Percentiles rank a stretch among this genome's conserved stretches.
Evolutionary conservation across 2,888 invertebrate genomes (phyloP).

Genomic region (Caradrina clavipalpis): DNA sequence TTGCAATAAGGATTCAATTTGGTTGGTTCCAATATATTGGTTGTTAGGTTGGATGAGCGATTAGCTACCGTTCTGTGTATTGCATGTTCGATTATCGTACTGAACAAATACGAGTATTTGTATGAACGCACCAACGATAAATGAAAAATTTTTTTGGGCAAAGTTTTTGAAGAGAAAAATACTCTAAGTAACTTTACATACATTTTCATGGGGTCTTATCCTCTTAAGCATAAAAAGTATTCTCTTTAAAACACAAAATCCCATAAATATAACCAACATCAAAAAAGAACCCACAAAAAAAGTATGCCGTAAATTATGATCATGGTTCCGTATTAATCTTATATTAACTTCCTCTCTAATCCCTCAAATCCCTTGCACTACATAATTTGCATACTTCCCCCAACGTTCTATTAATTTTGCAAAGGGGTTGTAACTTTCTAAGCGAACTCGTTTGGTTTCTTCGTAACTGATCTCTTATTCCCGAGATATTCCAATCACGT

Average conservation of each 20-base stretch:
- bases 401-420: slow-evolving; percentile 41
- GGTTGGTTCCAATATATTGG: background rate
- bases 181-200: background rate
- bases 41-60: no score
- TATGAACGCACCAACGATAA: no score
- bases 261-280: background rate
- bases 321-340: slow-evolving; percentile 16
- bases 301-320: slow-evolving; percentile 1
- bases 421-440: slow-evolving; percentile 37
- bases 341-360: slow-evolving; percentile 27
- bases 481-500: slow-evolving; percentile 73
- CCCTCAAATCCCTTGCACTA: slow-evolving; percentile 23
- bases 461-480: slow-evolving; percentile 44
- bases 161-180: no score
- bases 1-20: background rate
- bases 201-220: background rate
- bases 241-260: no score
- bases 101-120: no score
- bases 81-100: no score
- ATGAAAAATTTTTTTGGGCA: no score
- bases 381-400: slow-evolving; percentile 47
- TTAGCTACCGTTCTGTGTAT: no score
- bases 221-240: no score
- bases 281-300: background rate
- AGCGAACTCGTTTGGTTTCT: slow-evolving; percentile 39